Percentiles rank a stretch among this genome's conserved stretches.
These are phyloP conservation scores for Microchrysa polita DNA, from an alignment of 2,888 invertebrate species.

Conservation along the genomic window DNA sequence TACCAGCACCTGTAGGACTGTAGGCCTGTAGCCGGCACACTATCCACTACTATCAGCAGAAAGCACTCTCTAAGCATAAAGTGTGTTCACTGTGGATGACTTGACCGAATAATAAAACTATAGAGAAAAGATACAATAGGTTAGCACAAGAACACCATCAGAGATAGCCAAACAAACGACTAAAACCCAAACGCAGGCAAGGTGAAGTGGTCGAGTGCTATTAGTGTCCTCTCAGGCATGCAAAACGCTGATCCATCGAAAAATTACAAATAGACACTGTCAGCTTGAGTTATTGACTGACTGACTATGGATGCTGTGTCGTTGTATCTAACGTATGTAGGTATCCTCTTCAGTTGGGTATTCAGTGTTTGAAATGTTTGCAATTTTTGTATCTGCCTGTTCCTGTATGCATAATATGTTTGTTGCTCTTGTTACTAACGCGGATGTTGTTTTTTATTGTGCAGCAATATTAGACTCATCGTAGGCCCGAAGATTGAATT, in stretches of 20 bases:
- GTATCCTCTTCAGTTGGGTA: not conserved
- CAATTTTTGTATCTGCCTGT: conserved; percentile 21
- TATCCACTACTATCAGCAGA: too few relatives aligned
- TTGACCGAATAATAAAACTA: conserved; percentile 1
- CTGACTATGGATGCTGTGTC: conserved; percentile 22
- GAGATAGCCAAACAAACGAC: conserved; percentile 36
- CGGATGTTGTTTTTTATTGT: not conserved
- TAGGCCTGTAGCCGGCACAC: too few relatives aligned
- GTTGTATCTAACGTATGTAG: too few relatives aligned
- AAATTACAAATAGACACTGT: conserved; percentile 49
- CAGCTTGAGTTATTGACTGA: conserved; percentile 48
- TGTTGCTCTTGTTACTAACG: not conserved
- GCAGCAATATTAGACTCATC: too few relatives aligned
- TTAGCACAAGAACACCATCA: conserved; percentile 34
- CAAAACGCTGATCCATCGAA: conserved; percentile 47
- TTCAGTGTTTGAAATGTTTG: conserved; percentile 31
- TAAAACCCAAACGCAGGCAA: not conserved
- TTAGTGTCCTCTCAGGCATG: conserved; percentile 44
- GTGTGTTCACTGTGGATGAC: conserved; percentile 10
- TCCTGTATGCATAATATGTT: conserved; percentile 6
- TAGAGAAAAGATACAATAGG: conserved; percentile 23
- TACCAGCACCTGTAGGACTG: too few relatives aligned
- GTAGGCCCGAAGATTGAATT: too few relatives aligned
- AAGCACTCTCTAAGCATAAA: too few relatives aligned
- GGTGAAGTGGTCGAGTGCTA: conserved; percentile 39